Evolutionary conservation across 2,797 vertebrate genomes (phyloP).

Genomic region (Hippoglossus hippoglossus): DNA sequence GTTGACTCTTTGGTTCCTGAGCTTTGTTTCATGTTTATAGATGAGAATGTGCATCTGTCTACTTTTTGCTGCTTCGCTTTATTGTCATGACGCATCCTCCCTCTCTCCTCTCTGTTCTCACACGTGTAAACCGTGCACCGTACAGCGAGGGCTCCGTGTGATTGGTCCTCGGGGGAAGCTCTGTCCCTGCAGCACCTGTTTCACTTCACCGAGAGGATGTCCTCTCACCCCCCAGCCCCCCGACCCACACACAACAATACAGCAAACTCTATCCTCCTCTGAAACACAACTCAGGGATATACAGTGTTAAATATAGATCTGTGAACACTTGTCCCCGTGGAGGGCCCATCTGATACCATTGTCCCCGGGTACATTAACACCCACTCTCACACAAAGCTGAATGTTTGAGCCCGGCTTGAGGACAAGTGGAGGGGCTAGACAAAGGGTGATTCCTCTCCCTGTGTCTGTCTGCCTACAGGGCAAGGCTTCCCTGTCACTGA

Average conservation of each 20-base stretch:
- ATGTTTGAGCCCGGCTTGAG: slow-evolving; percentile 45
- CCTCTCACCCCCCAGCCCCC: slow-evolving; percentile 27
- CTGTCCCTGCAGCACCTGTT: slow-evolving; percentile 62
- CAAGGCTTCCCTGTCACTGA: slow-evolving; percentile 60
- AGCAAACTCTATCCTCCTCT: slow-evolving; percentile 34
- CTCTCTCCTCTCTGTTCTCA: slow-evolving; percentile 24
- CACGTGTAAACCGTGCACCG: slow-evolving; percentile 24
- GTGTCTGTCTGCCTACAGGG: slow-evolving; percentile 51
- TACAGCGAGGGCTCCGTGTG: slow-evolving; percentile 23
- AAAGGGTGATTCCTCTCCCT: slow-evolving; percentile 38
- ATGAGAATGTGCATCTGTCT: not conserved
- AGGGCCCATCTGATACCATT: slow-evolving; percentile 64
- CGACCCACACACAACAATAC: slow-evolving; percentile 54
- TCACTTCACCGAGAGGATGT: slow-evolving; percentile 46
- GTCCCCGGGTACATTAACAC: slow-evolving; percentile 51
- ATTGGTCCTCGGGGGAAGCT: slow-evolving; percentile 40
- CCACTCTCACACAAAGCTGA: slow-evolving; percentile 43
- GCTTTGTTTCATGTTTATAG: too few relatives aligned
- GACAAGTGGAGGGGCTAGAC: slow-evolving; percentile 46
- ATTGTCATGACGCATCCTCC: slow-evolving; percentile 19
- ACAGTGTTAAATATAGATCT: slow-evolving; percentile 62
- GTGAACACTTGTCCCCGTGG: slow-evolving; percentile 47
- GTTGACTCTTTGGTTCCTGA: too few relatives aligned
- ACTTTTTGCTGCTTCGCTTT: slow-evolving; percentile 1
- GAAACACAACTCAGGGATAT: slow-evolving; percentile 42